Evolutionary conservation across 2,888 invertebrate genomes (phyloP).

Genomic region (Cantharis flavilabris): DNA sequence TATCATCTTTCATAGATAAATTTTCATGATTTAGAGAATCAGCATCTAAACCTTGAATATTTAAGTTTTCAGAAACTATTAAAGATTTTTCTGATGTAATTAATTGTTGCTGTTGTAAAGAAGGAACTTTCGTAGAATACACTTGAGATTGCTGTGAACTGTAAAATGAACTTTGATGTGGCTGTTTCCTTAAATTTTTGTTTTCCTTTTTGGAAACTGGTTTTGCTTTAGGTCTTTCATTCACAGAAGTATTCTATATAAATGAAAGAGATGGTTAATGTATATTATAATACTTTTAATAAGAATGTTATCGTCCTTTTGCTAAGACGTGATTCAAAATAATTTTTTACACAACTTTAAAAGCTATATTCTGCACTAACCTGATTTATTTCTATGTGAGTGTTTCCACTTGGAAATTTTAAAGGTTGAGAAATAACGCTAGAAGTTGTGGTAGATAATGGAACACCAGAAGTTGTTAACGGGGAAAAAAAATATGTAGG

Average conservation of each 20-base stretch:
- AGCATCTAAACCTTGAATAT: slow-evolving; percentile 48
- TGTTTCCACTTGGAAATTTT: slow-evolving; percentile 56
- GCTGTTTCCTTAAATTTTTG: slow-evolving; percentile 70
- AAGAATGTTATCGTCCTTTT: too few relatives aligned
- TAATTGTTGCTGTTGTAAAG: slow-evolving; percentile 55
- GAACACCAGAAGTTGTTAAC: slow-evolving; percentile 55
- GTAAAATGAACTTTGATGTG: slow-evolving; percentile 51
- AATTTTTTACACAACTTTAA: not conserved
- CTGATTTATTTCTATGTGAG: slow-evolving; percentile 62
- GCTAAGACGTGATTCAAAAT: too few relatives aligned
- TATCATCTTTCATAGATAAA: slow-evolving; percentile 49
- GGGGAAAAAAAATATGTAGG: slow-evolving; percentile 59
- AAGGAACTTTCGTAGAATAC: slow-evolving; percentile 33
- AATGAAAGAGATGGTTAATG: not conserved
- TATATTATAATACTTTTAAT: not conserved
- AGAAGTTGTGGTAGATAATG: slow-evolving; percentile 47
- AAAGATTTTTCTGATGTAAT: slow-evolving; percentile 46
- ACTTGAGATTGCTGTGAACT: slow-evolving; percentile 52
- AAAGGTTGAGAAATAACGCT: slow-evolving; percentile 43
- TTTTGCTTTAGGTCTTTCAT: slow-evolving; percentile 84
- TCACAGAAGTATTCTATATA: slow-evolving; percentile 72
- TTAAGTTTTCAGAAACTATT: slow-evolving; percentile 44
- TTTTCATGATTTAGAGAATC: slow-evolving; percentile 47
- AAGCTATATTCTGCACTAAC: slow-evolving; percentile 39
- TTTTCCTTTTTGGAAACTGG: slow-evolving; percentile 80